Base-by-base conservation (phyloP, 2,797 vertebrate genomes). In the Spheniscus humboldti region DNA sequence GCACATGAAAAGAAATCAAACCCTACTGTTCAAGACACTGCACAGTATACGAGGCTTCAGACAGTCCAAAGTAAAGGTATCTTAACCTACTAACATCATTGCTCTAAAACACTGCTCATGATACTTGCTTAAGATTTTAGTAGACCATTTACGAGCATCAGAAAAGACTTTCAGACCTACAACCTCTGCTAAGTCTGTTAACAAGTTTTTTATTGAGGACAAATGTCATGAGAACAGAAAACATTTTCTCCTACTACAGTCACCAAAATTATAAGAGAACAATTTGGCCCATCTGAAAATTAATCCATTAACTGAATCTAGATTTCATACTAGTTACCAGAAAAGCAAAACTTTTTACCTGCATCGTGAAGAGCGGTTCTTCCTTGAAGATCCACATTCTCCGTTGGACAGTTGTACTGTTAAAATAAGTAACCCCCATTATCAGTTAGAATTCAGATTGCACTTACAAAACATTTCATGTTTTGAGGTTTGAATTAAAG, bases 311-410 rank as follows among this genome's bases (percentile, higher is more conserved):
- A 53, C 35, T 28, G 30, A 41, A 71, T 5, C 43, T 50, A 19
- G 3, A 33, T 56, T 75, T 50, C 57, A 48, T 8, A 24, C 5
- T n/a, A 37, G 71, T 3, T 13, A 11, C 5, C 24, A 62, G 68
- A 47, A 52, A 62, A 41, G 39, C 24, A 56, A 76, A 75, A 4
- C 16, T 24, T 86, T 97, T 98, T 89, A 99, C 99, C 99, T 77
- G 99, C 99, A 93, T 99, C 99, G 33, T 99, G 99, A 47, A 99
- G 98, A 48, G 99, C 99, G 1, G 99, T 99, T 95, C 99, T 98
- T 55, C 99, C 99, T 90, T 99, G 99, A 37, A 99, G 98, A 97
- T 99, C 99, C 96, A 98, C 98, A 22, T 99, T 99, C 94, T 99
- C 99, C 7, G 99, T 99, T 8, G 99, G 99, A 96, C 99, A 99